A percentile compares a stretch with the other conserved stretches of the same genome.
These are phyloP conservation scores for Syngnathus floridae DNA, from an alignment of 2,113 vertebrate species.

Conservation along the genomic window DNA sequence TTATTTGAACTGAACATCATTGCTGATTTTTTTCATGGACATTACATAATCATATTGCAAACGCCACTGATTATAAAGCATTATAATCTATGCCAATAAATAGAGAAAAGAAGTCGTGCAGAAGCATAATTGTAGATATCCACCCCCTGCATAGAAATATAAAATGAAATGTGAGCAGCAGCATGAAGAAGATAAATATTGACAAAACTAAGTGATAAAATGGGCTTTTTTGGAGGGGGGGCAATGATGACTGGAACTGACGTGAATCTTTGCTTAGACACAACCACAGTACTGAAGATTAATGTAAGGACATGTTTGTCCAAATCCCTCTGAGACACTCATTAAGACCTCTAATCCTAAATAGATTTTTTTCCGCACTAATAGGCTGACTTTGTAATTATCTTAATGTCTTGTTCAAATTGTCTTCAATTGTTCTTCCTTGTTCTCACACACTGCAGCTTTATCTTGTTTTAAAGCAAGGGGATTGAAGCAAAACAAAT, in stretches of 20 bases:
- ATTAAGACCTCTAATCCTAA: conserved; percentile 4
- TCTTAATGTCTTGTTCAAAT: conserved; percentile 9
- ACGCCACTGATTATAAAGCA: not conserved
- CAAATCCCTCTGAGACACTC: conserved; percentile 6
- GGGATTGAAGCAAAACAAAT: not conserved
- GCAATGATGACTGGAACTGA: not conserved
- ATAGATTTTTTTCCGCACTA: not conserved
- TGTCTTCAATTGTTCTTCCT: conserved; percentile 3
- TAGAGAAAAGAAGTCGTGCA: not conserved
- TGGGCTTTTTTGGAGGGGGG: not conserved
- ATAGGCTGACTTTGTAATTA: conserved; percentile 9
- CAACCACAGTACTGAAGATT: not conserved
- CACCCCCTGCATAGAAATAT: not conserved
- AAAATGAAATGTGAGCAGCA: not conserved
- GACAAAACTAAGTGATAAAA: not conserved
- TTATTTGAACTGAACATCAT: not conserved
- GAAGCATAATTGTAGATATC: not conserved
- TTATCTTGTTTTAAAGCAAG: not conserved
- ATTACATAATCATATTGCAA: not conserved
- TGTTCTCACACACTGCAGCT: not conserved
- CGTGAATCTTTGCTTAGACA: not conserved
- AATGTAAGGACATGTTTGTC: conserved; percentile 7
- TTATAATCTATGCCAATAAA: not conserved
- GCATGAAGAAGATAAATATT: not conserved
- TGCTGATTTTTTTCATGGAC: not conserved